Evolutionary conservation across 2,888 invertebrate genomes (phyloP), one percentile per base, ranked within the genome.

Genomic region (Taphrorychus bicolor): DNA sequence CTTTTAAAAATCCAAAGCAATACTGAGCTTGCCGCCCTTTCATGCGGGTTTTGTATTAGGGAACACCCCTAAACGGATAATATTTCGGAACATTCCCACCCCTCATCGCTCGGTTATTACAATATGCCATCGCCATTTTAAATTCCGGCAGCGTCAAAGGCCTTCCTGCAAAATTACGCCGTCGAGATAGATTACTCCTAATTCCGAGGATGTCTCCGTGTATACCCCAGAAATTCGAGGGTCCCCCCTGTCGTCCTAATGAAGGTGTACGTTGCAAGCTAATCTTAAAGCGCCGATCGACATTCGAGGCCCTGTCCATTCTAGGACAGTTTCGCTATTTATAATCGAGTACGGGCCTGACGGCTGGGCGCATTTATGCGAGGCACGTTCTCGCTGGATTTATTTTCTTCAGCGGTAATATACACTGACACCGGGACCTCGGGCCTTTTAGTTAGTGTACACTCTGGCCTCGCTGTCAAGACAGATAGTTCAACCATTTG

Each of bases 381-480:
- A 23, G 59, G 60, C 70, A 66, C 70, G 70, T 70, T 57, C 60
- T 18, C 32, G 19, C 5, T 52, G 70, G 67, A 63, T 67, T 70
- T 70, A 67, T 67, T 70, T 67, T 70, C 70, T 45, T 70, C 52
- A 64, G 62, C 54, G 22, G 66, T 70, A 70, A 67, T 70, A 64
- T 70, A 70, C 67, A 66, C 69, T 66, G 69, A 69, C 69, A 64
- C 59, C 49, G 23, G 53, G 57, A 24, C 57, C 59, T 32, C 21
- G 14, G 52, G 48, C 42, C 62, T 67, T 67, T 67, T 62, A 67
- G 60, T 66, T 61, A 60, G 41, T 66, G 57, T 60, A 48, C 58
- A 59, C 65, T 54, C 45, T 54, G 32, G 18, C 32, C 21, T 9
- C 14, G 57, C 58, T 62, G 67, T 62, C 67, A 62, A 62, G 62